These are phyloP conservation scores for Manduca sexta DNA, from an alignment of 1,140 invertebrate genomes.

Conservation along the genomic window DNA sequence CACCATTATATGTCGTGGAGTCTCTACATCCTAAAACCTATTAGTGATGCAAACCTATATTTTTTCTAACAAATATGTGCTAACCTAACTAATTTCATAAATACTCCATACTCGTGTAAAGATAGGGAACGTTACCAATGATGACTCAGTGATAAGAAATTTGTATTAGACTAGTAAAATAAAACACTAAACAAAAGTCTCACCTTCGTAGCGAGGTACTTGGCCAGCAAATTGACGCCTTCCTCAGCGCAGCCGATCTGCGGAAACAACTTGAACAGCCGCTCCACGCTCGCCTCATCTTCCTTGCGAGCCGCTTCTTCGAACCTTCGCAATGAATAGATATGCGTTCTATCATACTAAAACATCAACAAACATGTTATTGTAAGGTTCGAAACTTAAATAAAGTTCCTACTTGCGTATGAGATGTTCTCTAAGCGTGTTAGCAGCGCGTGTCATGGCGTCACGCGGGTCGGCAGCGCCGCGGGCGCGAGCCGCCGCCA, in stretches of 20 bases:
- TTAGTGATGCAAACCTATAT: too few relatives aligned
- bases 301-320: slow-evolving; percentile 93
- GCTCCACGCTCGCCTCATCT: slow-evolving; percentile 95
- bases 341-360: too few relatives aligned
- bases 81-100: too few relatives aligned
- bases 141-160: too few relatives aligned
- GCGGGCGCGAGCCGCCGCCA: slow-evolving; percentile 86
- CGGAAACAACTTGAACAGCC: slow-evolving; percentile 99
- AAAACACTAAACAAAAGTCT: slow-evolving; percentile 6
- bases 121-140: too few relatives aligned
- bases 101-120: too few relatives aligned
- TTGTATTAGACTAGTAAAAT: too few relatives aligned
- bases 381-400: neutral
- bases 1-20: too few relatives aligned
- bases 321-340: too few relatives aligned
- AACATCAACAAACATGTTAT: too few relatives aligned
- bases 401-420: slow-evolving; percentile 36
- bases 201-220: slow-evolving; percentile 90
- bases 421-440: slow-evolving; percentile 76
- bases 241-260: slow-evolving; percentile 93
- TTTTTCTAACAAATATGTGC: too few relatives aligned
- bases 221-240: slow-evolving; percentile 93
- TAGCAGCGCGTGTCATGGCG: slow-evolving; percentile 90
- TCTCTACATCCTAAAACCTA: too few relatives aligned
- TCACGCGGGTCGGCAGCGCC: slow-evolving; percentile 76